phyloP scores from a whole-genome alignment of 2,797 vertebrate species.

The Allochrocebus solatus region DNA sequence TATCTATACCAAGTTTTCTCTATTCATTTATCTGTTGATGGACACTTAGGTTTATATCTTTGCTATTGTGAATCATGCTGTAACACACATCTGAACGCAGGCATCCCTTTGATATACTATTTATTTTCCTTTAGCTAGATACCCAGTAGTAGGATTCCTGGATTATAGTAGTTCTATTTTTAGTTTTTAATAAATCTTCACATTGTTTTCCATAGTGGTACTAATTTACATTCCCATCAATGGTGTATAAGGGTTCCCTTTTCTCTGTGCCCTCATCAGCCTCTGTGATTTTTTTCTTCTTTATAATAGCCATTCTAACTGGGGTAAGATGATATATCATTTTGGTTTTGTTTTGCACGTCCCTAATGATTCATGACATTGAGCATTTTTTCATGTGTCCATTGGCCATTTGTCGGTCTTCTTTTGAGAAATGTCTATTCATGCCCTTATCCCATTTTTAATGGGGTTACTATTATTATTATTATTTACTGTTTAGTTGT shows the following conservation, averaged over 20 bases:
- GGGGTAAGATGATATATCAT: neutral
- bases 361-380: neutral
- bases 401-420: neutral
- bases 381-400: neutral
- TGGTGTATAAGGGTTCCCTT: neutral
- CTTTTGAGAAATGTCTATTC: neutral
- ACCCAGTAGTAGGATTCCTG: neutral
- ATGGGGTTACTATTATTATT: neutral
- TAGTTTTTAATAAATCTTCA: neutral
- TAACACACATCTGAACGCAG: neutral
- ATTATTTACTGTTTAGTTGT: neutral
- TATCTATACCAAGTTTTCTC: neutral
- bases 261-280: neutral
- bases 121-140: neutral
- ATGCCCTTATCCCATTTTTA: neutral
- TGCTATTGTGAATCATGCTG: neutral
- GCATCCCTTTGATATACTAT: neutral
- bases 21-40: neutral
- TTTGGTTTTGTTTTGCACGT: neutral
- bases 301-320: neutral
- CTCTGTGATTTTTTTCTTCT: neutral
- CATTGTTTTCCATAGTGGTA: neutral
- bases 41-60: neutral
- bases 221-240: neutral
- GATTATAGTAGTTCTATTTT: neutral